These are phyloP conservation scores for Gortyna flavago DNA, from an alignment of 2,888 invertebrate genomes.

Conservation along the genomic window DNA sequence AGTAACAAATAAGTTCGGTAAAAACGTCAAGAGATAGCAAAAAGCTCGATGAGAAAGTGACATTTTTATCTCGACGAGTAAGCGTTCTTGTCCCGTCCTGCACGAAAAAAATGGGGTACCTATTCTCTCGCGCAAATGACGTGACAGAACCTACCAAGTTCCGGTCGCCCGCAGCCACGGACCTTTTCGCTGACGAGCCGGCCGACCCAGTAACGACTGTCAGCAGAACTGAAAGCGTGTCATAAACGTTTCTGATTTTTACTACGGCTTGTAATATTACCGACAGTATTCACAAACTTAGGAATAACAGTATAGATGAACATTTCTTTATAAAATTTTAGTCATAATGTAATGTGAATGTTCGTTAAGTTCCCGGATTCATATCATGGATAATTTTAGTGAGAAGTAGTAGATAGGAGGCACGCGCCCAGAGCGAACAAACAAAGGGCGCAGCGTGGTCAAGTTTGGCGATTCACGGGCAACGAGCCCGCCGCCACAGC, in stretches of 20 bases:
- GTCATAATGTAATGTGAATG: slow-evolving; percentile 38
- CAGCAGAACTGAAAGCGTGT: slow-evolving; percentile 69
- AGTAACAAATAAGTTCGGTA: slow-evolving; percentile 64
- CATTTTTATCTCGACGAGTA: slow-evolving; percentile 73
- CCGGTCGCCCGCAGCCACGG: slow-evolving; percentile 75
- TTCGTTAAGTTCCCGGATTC: slow-evolving; percentile 39
- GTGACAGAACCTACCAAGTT: slow-evolving; percentile 71
- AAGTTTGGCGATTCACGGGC: slow-evolving; percentile 81
- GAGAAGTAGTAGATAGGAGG: slow-evolving; percentile 69
- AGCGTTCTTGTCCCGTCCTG: slow-evolving; percentile 70
- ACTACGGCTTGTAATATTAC: slow-evolving; percentile 51
- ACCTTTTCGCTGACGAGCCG: slow-evolving; percentile 73
- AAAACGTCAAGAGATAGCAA: slow-evolving; percentile 64
- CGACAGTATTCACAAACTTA: slow-evolving; percentile 41
- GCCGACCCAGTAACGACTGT: slow-evolving; percentile 69
- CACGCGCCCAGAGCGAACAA: slow-evolving; percentile 68
- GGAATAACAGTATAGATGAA: slow-evolving; percentile 28
- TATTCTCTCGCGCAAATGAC: slow-evolving; percentile 72
- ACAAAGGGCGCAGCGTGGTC: slow-evolving; percentile 79
- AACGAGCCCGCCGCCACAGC: slow-evolving; percentile 77
- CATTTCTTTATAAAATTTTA: slow-evolving; percentile 38
- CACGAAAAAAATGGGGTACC: slow-evolving; percentile 65
- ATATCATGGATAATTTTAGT: slow-evolving; percentile 65
- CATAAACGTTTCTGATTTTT: slow-evolving; percentile 62
- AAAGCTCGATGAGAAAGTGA: slow-evolving; percentile 68